These are phyloP conservation scores for Chitala chitala DNA, from an alignment of 2,113 vertebrate genomes.

Conservation along the genomic window DNA sequence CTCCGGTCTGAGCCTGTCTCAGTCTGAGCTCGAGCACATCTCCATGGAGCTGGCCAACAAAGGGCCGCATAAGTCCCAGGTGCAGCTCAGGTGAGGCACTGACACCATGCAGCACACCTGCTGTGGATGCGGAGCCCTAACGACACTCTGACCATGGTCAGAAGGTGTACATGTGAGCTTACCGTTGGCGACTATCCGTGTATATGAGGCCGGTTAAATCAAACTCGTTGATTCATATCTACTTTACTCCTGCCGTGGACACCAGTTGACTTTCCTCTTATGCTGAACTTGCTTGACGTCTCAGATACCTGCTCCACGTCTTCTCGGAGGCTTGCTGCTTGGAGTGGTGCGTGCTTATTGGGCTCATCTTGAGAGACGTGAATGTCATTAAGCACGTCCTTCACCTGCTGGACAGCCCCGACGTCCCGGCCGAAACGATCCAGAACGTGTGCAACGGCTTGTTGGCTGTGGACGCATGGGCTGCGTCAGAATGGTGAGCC, in stretches of 20 bases:
- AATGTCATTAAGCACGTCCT: conserved; percentile 83
- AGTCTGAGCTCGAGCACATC: conserved; percentile 91
- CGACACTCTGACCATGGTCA: too few relatives aligned
- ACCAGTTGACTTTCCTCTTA: not conserved
- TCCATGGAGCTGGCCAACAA: conserved; percentile 95
- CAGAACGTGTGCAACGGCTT: conserved; percentile 79
- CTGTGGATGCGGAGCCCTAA: too few relatives aligned
- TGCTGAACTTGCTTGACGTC: not conserved
- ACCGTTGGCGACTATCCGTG: too few relatives aligned
- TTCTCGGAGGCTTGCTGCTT: conserved; percentile 95
- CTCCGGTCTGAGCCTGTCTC: conserved; percentile 82
- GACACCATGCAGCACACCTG: not conserved
- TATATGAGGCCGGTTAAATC: too few relatives aligned
- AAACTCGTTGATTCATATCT: too few relatives aligned
- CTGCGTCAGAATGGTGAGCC: conserved; percentile 83
- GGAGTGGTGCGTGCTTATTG: conserved; percentile 91
- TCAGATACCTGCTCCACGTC: conserved; percentile 88
- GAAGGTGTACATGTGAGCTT: too few relatives aligned
- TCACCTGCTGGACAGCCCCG: conserved; percentile 75
- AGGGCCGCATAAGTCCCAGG: conserved; percentile 91
- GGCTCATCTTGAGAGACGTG: conserved; percentile 84
- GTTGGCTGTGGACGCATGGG: conserved; percentile 81
- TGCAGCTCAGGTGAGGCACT: conserved; percentile 84
- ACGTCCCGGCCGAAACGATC: conserved; percentile 77
- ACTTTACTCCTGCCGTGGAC: too few relatives aligned